Conservation (phyloP, 2,113 vertebrate species). For the Laticauda laticaudata region DNA sequence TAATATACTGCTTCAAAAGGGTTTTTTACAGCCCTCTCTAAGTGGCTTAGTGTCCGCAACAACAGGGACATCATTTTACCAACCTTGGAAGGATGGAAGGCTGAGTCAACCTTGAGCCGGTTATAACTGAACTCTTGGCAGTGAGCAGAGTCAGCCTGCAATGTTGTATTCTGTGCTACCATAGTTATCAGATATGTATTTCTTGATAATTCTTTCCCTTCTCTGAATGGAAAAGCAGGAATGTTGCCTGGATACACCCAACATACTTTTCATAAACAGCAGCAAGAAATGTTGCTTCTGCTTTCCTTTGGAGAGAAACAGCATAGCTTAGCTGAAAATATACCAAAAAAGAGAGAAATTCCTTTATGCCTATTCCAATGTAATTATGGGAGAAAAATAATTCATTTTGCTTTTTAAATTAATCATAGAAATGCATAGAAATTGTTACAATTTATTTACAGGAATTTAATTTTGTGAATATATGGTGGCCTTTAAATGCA, state of each 20-base stretch:
- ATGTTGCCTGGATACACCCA: conserved; percentile 45
- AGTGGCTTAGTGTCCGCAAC: not conserved
- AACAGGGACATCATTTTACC: not conserved
- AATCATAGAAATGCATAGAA: not conserved
- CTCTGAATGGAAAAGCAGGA: conserved; percentile 23
- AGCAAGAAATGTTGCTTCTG: conserved; percentile 28
- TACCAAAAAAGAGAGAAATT: conserved; percentile 7
- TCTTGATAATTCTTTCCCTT: not conserved
- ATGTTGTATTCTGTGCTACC: not conserved
- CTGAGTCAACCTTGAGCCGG: not conserved
- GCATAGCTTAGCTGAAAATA: conserved; percentile 26
- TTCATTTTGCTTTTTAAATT: not conserved
- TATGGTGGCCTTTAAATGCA: not conserved
- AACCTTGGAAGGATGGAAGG: not conserved
- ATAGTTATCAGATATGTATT: not conserved
- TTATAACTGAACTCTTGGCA: not conserved
- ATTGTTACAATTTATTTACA: not conserved
- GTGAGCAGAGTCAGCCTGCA: not conserved
- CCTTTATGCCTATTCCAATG: not conserved
- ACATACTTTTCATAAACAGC: conserved; percentile 18
- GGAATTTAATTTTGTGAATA: not conserved
- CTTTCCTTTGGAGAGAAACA: conserved; percentile 36
- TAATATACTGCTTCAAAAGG: not conserved
- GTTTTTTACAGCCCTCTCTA: not conserved
- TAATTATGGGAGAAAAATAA: not conserved